Base-by-base conservation (phyloP, 2,888 invertebrate species). In the Athripsodes cinereus region DNA sequence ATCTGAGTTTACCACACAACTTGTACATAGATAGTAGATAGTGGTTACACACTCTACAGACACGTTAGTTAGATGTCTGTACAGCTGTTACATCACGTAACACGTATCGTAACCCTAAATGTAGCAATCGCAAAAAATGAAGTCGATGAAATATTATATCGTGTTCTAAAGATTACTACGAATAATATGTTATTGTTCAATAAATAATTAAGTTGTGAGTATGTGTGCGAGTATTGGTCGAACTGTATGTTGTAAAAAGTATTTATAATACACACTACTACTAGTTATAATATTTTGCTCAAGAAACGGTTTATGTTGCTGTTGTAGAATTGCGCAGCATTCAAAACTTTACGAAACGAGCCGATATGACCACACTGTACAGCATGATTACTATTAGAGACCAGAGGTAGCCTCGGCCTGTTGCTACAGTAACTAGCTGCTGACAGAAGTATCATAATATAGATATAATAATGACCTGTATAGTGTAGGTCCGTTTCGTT, bases 331-430 rank as follows among this genome's bases (percentile, higher is more conserved):
- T 59, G 60, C 60, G 60, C 60, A 60, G 60, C 22, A 34, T 13
- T 53, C 48, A n/a, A 26, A 10, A 52, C 52, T 60, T 57, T 57
- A 53, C 60, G 60, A 60, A 60, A 60, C 48, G 50, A 26, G 26
- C 26, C 10, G 26, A 26, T 26, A 26, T 26, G 26, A 26, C 26
- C 26, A 26, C 26, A 26, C 26, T 26, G 26, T 26, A 26, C 3
- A 26, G 26, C 10, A 26, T 26, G 3, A 26, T 26, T 26, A 10
- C n/a, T n/a, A n/a, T n/a, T n/a, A n/a, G n/a, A n/a, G n/a, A n/a
- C n/a, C n/a, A n/a, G n/a, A n/a, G n/a, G n/a, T n/a, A 26, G 26
- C 26, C 26, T 3, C 26, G 10, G 26, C n/a, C n/a, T 26, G 10
- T 26, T 26, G 26, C 26, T 26, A 10, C 10, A 26, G 26, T 26